Percentiles rank a stretch among this genome's conserved stretches.
phyloP scores from a whole-genome alignment of 2,113 vertebrate genomes.

The Cheirogaleus medius region DNA sequence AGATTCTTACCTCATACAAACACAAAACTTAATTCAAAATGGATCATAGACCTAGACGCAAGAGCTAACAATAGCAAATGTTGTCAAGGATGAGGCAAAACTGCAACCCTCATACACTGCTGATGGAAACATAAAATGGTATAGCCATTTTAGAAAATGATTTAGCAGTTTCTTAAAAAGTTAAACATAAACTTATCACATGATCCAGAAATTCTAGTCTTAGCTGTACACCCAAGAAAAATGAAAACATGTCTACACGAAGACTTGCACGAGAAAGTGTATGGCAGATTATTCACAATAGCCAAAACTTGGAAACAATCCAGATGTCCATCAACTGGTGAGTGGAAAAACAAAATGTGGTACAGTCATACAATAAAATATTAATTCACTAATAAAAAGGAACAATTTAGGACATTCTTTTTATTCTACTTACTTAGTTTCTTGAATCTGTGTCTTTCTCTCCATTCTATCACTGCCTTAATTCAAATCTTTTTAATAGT shows the following conservation, averaged over 20 bases:
- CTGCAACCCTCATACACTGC: not conserved
- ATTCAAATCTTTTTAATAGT: not conserved
- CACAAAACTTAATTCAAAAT: constrained; percentile 10
- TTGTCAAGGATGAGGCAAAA: not conserved
- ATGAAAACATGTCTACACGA: not conserved
- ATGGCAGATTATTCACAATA: not conserved
- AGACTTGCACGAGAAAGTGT: not conserved
- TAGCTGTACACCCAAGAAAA: not conserved
- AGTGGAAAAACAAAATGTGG: not conserved
- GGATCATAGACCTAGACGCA: not conserved
- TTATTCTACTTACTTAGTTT: not conserved
- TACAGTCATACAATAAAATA: not conserved
- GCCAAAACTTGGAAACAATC: not conserved
- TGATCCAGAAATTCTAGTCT: not conserved
- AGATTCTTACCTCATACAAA: not conserved
- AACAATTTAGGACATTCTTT: not conserved
- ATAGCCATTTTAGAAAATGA: not conserved
- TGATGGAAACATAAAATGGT: not conserved
- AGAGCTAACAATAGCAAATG: not conserved
- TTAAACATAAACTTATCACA: not conserved
- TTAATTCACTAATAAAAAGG: constrained; percentile 14
- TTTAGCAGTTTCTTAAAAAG: not conserved
- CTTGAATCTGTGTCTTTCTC: not conserved
- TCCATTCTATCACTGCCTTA: not conserved
- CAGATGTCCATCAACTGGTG: not conserved